These are phyloP conservation scores for Epinephelus lanceolatus DNA, from an alignment of 2,113 vertebrate genomes.

Conservation along the genomic window DNA sequence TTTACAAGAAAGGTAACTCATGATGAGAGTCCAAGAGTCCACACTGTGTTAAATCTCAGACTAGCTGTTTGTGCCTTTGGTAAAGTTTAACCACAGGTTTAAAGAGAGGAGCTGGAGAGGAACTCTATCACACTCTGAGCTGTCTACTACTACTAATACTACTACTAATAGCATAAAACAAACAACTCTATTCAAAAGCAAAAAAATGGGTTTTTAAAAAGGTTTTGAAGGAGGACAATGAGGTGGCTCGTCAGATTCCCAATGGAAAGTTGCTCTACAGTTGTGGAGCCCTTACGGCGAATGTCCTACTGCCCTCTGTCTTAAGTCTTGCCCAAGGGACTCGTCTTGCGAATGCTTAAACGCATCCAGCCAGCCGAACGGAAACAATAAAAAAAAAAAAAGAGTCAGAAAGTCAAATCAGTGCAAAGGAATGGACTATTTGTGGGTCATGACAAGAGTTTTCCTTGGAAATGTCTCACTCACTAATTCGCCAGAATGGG, in stretches of 20 bases:
- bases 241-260: too few species aligned
- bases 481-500: neutral
- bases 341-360: neutral
- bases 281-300: too few species aligned
- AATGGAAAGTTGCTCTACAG: too few species aligned
- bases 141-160: too few species aligned
- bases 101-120: neutral
- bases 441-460: neutral
- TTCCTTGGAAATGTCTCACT: constrained; percentile 8
- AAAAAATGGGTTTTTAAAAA: too few species aligned
- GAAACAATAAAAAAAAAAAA: neutral
- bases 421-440: neutral
- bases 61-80: neutral
- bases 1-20: neutral
- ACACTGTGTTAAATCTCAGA: neutral
- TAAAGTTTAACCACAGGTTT: neutral
- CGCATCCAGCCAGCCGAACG: neutral
- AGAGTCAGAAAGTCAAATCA: neutral
- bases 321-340: too few species aligned
- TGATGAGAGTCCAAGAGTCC: neutral
- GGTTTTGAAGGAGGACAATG: too few species aligned
- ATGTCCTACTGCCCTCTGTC: too few species aligned
- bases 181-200: too few species aligned
- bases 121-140: too few species aligned
- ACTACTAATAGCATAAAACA: too few species aligned